Evolutionary conservation across 2,888 invertebrate species (phyloP).

Genomic region (Epinotia demarniana): DNA sequence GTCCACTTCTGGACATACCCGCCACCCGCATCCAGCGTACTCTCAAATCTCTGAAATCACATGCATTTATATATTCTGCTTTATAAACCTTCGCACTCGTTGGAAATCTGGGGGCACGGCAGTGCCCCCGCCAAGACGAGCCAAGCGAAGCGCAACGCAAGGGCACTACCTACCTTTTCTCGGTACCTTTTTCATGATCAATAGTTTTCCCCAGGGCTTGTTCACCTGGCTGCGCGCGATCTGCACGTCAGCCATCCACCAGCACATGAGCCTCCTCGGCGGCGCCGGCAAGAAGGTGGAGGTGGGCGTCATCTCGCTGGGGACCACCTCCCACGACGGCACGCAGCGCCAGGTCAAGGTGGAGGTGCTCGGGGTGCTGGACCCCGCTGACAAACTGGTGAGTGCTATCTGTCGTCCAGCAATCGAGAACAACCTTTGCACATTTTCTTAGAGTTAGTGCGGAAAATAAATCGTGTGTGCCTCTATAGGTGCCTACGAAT

Average conservation of each 20-base stretch:
- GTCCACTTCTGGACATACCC: too few species aligned
- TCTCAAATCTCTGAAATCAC: too few species aligned
- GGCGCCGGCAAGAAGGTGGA: constrained; percentile 89
- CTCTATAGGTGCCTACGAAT: background rate
- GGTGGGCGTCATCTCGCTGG: constrained; percentile 94
- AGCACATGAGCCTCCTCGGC: constrained; percentile 90
- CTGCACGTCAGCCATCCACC: constrained; percentile 92
- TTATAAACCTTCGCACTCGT: too few species aligned
- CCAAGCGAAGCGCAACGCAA: too few species aligned
- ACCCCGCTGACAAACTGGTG: constrained; percentile 87
- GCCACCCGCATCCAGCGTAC: too few species aligned
- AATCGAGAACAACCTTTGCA: background rate
- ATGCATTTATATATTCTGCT: too few species aligned
- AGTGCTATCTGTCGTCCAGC: background rate
- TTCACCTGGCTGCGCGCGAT: constrained; percentile 88
- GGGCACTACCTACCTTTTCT: too few species aligned
- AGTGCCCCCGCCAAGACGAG: too few species aligned
- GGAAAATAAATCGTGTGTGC: background rate
- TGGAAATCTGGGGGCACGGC: too few species aligned
- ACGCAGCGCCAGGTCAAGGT: constrained; percentile 92
- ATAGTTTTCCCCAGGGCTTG: constrained; percentile 66
- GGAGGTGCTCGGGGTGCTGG: constrained; percentile 93
- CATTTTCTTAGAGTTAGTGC: background rate
- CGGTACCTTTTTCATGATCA: too few species aligned
- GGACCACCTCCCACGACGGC: constrained; percentile 92